A percentile compares a stretch with the other conserved stretches of the same genome.
Conservation (phyloP, 2,113 vertebrate species). For the Hassar affinis region DNA sequence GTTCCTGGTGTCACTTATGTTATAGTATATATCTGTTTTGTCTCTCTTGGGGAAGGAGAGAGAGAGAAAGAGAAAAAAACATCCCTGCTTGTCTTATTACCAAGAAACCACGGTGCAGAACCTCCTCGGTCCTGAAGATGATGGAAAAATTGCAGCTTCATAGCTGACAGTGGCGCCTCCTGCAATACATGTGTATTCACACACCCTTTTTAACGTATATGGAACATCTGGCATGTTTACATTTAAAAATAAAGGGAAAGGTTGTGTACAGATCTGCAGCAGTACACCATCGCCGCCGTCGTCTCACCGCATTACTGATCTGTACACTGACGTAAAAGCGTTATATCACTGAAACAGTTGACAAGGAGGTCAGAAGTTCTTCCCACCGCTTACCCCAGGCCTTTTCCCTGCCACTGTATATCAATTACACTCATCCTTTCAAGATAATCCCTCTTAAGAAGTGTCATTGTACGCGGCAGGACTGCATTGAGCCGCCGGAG, state of each 20-base stretch:
- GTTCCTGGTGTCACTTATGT: not conserved
- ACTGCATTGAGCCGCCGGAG: slow-evolving; percentile 32
- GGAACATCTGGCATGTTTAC: too few relatives aligned
- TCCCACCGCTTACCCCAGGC: slow-evolving; percentile 20
- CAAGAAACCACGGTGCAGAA: not conserved
- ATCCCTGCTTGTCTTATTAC: not conserved
- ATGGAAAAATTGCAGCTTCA: not conserved
- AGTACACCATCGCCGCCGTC: not conserved
- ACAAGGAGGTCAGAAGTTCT: slow-evolving; percentile 27
- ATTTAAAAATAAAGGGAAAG: not conserved
- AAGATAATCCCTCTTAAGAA: slow-evolving; percentile 50
- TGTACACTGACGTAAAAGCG: not conserved
- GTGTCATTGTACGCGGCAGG: slow-evolving; percentile 48
- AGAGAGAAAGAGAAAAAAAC: not conserved
- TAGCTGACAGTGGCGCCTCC: too few relatives aligned
- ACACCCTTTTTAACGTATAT: too few relatives aligned
- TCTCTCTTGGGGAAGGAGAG: too few relatives aligned
- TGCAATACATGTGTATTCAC: too few relatives aligned
- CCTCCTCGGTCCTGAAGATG: not conserved
- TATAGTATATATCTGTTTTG: not conserved
- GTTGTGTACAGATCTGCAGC: not conserved
- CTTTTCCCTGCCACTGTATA: slow-evolving; percentile 46
- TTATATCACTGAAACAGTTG: not conserved
- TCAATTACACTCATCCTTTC: slow-evolving; percentile 53
- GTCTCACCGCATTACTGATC: not conserved